These are phyloP conservation scores for Eulacestoma nigropectus DNA, from an alignment of 2,113 vertebrate species.

Conservation along the genomic window DNA sequence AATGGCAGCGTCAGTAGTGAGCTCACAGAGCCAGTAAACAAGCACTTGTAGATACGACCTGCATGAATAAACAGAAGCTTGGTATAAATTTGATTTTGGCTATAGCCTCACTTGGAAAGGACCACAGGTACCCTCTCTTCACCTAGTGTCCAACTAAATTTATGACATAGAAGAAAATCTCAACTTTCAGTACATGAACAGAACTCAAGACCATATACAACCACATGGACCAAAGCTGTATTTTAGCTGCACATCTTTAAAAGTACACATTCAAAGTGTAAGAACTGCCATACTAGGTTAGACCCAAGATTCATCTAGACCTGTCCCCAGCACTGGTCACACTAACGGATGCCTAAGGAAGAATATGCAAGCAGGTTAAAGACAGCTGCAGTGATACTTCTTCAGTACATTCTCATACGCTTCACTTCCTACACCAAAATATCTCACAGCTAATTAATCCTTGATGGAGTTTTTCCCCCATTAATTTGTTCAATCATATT, in stretches of 20 bases:
- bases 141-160: neutral
- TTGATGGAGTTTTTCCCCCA: neutral
- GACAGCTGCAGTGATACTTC: neutral
- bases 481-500: neutral
- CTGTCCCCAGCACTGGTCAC: neutral
- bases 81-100: neutral
- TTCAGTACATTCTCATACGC: neutral
- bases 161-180: neutral
- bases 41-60: constrained; percentile 99
- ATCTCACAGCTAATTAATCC: neutral
- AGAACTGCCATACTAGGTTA: neutral
- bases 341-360: neutral
- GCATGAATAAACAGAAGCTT: neutral
- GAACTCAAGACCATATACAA: neutral
- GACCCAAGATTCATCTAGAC: neutral
- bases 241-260: neutral
- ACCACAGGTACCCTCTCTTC: neutral
- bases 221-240: fast-evolving
- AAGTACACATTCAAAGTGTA: neutral
- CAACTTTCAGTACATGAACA: neutral
- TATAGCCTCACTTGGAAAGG: neutral
- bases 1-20: constrained; percentile 94
- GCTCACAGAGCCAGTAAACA: constrained; percentile 99
- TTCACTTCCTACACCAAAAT: neutral
- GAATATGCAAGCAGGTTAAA: neutral